Evolutionary conservation across 2,113 vertebrate genomes (phyloP), one percentile per base, ranked within the genome.

Genomic region (Acrocephalus arundinaceus): DNA sequence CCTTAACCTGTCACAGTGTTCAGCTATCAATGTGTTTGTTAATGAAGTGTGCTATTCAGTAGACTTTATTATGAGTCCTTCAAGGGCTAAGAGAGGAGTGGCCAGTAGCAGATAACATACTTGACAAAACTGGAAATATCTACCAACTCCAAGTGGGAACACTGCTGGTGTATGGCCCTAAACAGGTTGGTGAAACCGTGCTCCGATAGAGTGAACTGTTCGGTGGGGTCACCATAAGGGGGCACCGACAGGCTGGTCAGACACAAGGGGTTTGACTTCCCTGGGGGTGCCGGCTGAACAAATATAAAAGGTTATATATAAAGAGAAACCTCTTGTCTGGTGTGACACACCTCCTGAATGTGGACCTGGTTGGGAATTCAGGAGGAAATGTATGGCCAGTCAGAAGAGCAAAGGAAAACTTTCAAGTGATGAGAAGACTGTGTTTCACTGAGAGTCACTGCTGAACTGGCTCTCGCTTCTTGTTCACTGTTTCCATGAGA

Each of bases 211-310:
- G n/a, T n/a, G 48, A 5, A 22, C 20, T 48, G 24, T 25, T 59
- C 2, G 2, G 5, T 22, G 52, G 15, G 21, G 11, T 58, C 25
- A 30, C 25, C 6, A 3, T 20, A 30, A 51, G 0, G 1, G 35
- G 31, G 9, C 45, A 14, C 52, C 43, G 62, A 59, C 25, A 15
- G 11, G 13, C 25, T 45, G 45, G 45, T 45, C 17, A 35, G 45
- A 46, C 6, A 31, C 21, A 68, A 51, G 37, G 9, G 21, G 18
- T 41, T 35, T 2, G 0, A 4, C 17, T 59, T 68, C 27, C 11
- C 45, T 22, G 9, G 21, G 21, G 7, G 4, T 33, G 13, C 33
- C 52, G 37, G 27, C 2, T 43, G 54, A 37, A 59, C 7, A 22
- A 31, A 31, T 27, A 37, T 5, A 45, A 59, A 45, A 17, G 25